Base-by-base conservation (phyloP, 2,113 vertebrate species). In the Microtus oregoni region DNA sequence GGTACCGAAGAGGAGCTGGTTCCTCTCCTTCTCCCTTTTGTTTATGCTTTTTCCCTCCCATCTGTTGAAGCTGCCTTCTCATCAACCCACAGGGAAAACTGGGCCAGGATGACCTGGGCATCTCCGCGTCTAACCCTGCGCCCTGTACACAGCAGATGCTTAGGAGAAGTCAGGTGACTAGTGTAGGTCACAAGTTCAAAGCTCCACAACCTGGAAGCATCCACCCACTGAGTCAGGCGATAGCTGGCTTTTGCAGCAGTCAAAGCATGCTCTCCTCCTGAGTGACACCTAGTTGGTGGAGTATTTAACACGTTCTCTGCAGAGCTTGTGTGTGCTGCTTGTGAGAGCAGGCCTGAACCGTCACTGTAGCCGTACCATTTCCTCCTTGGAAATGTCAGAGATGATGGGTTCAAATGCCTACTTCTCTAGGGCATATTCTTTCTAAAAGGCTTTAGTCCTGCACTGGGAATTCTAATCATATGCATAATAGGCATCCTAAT, bases 371-470 rank as follows among this genome's bases (percentile, higher is more conserved):
- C 41, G n/a, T 58, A 55, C 65, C n/a, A 4, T 61, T 81, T 81
- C 89, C 75, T 47, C 32, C 0, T 17, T 41, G 75, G 61, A 77
- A 77, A 89, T 91, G 50, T 83, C 90, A 93, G 52, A 92, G 47
- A 55, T 9, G 11, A 63, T 89, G n/a, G 5, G 94, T 86, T 65
- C 83, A 35, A 87, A 89, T 55, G 68, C 22, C 83, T 63, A 26
- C 1, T 82, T 96, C 91, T 79, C 63, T 73, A 93, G 72, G 91
- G 73, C 92, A 87, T 50, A 87, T 50, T 82, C 10, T 85, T 47
- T 55, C 44, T 12, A 44, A 26, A 30, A 81, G 24, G 44, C 28
- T 90, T 88, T 32, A 68, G 32, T 55, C 78, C 86, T 50, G 5
- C 0, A 0, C 0, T 82, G 5, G 41, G 67, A 88, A 92, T 67